Conservation (phyloP, 2,797 vertebrate species). For the Typhlichthys eigenmanni region DNA sequence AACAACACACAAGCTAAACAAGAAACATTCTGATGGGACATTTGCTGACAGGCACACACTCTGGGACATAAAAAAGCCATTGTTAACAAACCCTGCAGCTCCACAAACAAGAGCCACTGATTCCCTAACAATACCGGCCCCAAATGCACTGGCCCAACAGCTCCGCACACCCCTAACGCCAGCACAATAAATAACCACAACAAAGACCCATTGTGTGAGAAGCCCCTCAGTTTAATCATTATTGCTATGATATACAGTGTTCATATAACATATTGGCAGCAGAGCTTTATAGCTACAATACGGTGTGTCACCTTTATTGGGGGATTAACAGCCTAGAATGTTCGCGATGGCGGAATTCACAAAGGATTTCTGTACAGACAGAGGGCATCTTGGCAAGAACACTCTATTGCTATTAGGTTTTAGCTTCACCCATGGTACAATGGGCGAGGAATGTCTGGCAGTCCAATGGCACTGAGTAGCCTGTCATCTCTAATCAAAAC, state of each 20-base stretch:
- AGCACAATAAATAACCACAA: conserved; percentile 75
- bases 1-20: conserved; percentile 54
- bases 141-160: conserved; percentile 70
- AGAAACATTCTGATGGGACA: conserved; percentile 67
- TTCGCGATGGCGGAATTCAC: conserved; percentile 47
- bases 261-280: conserved; percentile 65
- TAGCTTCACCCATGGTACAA: conserved; percentile 68
- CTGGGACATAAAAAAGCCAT: conserved; percentile 72
- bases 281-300: conserved; percentile 50
- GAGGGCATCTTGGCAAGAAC: conserved; percentile 70
- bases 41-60: conserved; percentile 71
- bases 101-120: conserved; percentile 73
- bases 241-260: conserved; percentile 66
- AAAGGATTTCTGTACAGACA: conserved; percentile 58
- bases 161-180: conserved; percentile 66
- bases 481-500: conserved; percentile 77
- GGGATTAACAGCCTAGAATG: conserved; percentile 47
- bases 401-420: conserved; percentile 62
- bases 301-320: conserved; percentile 50
- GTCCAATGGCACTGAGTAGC: conserved; percentile 67
- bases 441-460: conserved; percentile 75
- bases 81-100: conserved; percentile 74
- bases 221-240: conserved; percentile 69
- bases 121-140: conserved; percentile 74
- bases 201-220: conserved; percentile 76